A percentile compares a stretch with the other conserved stretches of the same genome.
These are phyloP conservation scores for Paedocypris sp. DNA, from an alignment of 2,113 vertebrate genomes.

Conservation along the genomic window DNA sequence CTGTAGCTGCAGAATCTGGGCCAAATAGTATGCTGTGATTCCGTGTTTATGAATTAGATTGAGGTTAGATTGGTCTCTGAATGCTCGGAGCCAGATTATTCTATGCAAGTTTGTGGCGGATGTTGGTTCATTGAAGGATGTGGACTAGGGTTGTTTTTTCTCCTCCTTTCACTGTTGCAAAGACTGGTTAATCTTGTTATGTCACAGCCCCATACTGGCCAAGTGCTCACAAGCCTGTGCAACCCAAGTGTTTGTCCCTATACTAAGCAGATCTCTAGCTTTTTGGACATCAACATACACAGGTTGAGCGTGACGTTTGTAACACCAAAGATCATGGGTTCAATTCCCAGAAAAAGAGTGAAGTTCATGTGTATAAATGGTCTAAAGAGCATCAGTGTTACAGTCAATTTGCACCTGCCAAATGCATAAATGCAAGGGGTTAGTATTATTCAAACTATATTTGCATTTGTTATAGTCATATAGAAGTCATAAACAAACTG, in stretches of 20 bases:
- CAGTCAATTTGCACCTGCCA: no score
- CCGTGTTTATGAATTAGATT: neutral
- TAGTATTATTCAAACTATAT: no score
- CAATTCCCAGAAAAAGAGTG: no score
- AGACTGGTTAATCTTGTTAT: constrained; percentile 11
- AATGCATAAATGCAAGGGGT: no score
- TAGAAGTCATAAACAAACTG: no score
- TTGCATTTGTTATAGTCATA: no score
- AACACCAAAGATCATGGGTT: no score
- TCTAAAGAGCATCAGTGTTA: no score
- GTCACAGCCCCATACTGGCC: constrained; percentile 6
- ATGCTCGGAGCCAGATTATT: neutral
- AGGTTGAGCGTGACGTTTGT: no score
- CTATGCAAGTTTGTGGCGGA: neutral
- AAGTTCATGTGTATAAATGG: no score
- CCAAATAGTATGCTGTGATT: neutral
- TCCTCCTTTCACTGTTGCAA: neutral
- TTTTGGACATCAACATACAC: neutral
- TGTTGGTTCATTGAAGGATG: neutral
- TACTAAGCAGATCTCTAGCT: neutral
- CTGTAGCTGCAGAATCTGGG: constrained; percentile 31
- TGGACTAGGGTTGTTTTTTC: neutral
- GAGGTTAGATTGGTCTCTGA: neutral
- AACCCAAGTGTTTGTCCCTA: neutral
- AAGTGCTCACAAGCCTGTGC: neutral